Percentiles rank a stretch among this genome's conserved stretches.
Conservation (phyloP, 1,140 invertebrate species). For the Hyles vespertilio region DNA sequence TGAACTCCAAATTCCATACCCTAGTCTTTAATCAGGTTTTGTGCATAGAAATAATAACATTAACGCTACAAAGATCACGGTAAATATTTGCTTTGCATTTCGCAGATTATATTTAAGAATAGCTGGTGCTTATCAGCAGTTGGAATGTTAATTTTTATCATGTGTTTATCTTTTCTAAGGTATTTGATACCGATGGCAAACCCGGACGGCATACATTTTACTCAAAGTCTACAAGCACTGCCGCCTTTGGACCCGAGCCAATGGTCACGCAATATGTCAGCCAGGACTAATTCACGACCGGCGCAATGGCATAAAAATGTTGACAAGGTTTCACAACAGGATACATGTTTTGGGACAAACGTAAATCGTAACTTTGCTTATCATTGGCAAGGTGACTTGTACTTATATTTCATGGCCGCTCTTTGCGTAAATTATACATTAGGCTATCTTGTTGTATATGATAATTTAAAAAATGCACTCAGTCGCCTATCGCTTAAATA, state of each 20-base stretch:
- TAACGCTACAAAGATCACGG: not conserved
- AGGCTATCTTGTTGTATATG: no score
- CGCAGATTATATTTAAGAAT: no score
- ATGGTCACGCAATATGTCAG: slow-evolving; percentile 46
- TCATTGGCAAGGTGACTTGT: slow-evolving; percentile 60
- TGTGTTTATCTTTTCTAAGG: slow-evolving; percentile 27
- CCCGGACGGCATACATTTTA: slow-evolving; percentile 56
- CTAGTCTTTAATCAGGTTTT: not conserved
- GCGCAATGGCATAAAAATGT: slow-evolving; percentile 56
- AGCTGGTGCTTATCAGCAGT: no score
- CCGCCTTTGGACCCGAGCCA: slow-evolving; percentile 27
- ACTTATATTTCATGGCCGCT: not conserved
- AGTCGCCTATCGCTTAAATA: no score
- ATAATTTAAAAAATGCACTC: no score
- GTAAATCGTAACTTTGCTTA: slow-evolving; percentile 65
- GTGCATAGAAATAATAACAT: not conserved
- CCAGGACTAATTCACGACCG: slow-evolving; percentile 33
- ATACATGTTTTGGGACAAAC: slow-evolving; percentile 55
- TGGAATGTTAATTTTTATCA: no score
- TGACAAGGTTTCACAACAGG: slow-evolving; percentile 28
- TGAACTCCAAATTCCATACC: no score
- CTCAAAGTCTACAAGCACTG: slow-evolving; percentile 28
- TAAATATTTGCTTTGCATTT: no score
- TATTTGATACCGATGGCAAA: slow-evolving; percentile 59
- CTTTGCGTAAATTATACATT: no score